Conservation (phyloP, 2,113 vertebrate species). For the Actinemys pallida region DNA sequence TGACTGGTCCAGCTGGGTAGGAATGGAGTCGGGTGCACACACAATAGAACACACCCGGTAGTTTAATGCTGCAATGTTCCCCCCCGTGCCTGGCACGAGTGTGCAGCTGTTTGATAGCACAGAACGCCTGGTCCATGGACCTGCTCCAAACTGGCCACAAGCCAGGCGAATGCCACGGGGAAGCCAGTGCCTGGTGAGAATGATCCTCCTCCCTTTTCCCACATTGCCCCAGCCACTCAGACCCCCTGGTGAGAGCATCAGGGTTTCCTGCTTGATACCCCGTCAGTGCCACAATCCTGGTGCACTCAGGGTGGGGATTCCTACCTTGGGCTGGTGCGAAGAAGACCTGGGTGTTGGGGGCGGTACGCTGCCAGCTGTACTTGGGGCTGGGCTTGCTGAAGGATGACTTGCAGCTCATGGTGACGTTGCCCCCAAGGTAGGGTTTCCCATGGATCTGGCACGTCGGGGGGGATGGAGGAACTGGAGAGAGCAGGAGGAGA, state of each 20-base stretch:
- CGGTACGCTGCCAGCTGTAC: slow-evolving; percentile 86
- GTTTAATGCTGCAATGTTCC: too few species aligned
- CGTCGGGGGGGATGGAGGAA: slow-evolving; percentile 87
- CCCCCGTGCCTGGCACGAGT: too few species aligned
- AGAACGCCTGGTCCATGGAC: background rate
- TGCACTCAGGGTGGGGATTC: background rate
- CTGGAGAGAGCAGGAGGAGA: slow-evolving; percentile 63
- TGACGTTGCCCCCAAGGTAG: slow-evolving; percentile 85
- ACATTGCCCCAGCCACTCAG: background rate
- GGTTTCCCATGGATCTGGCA: slow-evolving; percentile 84
- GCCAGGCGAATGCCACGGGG: too few species aligned
- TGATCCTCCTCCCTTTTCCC: background rate
- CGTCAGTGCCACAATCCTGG: accelerated
- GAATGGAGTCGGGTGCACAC: too few species aligned
- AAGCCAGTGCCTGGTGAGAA: background rate
- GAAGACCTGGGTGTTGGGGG: slow-evolving; percentile 83
- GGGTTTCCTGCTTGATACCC: accelerated
- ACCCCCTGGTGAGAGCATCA: background rate
- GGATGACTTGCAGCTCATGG: slow-evolving; percentile 87
- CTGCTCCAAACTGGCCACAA: background rate
- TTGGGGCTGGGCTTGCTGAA: slow-evolving; percentile 86
- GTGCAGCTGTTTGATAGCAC: too few species aligned
- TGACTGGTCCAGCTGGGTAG: too few species aligned
- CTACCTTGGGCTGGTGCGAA: slow-evolving; percentile 87
- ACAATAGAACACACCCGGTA: too few species aligned